These are phyloP conservation scores for Dendrolimus houi DNA, from an alignment of 2,888 invertebrate genomes.

Conservation along the genomic window DNA sequence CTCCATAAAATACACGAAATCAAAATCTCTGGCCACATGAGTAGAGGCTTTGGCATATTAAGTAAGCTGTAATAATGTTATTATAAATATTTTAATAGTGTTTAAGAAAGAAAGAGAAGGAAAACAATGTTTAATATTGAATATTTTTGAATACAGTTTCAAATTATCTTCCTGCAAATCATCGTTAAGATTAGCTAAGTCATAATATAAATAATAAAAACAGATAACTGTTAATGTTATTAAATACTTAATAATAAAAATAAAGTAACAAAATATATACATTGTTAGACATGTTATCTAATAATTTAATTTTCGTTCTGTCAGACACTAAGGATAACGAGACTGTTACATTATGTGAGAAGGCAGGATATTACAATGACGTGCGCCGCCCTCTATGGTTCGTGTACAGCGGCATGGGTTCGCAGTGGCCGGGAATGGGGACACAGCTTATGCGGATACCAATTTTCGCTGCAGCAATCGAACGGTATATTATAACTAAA, in stretches of 20 bases:
- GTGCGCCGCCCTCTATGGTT: conserved; percentile 72
- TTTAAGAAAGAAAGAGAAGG: too few relatives aligned
- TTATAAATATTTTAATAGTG: too few relatives aligned
- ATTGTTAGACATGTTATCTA: too few relatives aligned
- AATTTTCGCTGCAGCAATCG: conserved; percentile 61
- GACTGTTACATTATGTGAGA: conserved; percentile 13
- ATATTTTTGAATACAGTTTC: too few relatives aligned
- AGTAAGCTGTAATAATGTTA: conserved; percentile 18
- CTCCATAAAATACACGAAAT: conserved; percentile 44
- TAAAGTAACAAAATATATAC: too few relatives aligned
- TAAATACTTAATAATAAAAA: too few relatives aligned
- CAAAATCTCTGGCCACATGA: conserved; percentile 44
- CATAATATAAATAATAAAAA: too few relatives aligned
- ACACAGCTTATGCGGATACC: conserved; percentile 72
- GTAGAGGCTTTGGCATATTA: conserved; percentile 46
- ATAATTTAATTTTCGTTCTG: too few relatives aligned
- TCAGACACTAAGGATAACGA: conserved; percentile 1
- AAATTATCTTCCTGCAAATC: too few relatives aligned
- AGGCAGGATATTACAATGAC: conserved; percentile 18
- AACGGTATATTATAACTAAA: conserved; percentile 18
- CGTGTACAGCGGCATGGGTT: conserved; percentile 80
- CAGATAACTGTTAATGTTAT: too few relatives aligned
- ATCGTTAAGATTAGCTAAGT: too few relatives aligned
- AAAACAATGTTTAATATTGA: too few relatives aligned
- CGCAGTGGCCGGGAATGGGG: conserved; percentile 79